Conservation (phyloP, 2,113 vertebrate species). For the Callocephalon fimbriatum region DNA sequence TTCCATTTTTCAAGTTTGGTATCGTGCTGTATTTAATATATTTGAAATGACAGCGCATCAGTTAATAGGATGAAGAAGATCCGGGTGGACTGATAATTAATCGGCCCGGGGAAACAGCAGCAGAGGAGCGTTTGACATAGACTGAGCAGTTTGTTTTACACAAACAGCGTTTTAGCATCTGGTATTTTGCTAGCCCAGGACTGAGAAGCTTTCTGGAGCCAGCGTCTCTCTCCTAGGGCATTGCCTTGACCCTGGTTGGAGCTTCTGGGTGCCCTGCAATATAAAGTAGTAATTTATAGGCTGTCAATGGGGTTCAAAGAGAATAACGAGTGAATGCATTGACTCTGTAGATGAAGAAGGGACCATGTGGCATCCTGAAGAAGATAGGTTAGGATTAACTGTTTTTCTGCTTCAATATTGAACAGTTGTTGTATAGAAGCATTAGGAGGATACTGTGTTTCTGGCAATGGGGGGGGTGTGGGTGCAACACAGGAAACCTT, state of each 20-base stretch:
- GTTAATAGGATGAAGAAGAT: background rate
- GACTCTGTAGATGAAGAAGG: background rate
- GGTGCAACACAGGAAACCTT: background rate
- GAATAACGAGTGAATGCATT: background rate
- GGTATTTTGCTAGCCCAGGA: background rate
- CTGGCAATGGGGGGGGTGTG: rapidly evolving
- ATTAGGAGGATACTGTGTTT: background rate
- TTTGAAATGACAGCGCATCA: background rate
- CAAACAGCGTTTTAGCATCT: background rate
- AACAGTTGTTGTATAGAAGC: background rate
- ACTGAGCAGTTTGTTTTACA: background rate
- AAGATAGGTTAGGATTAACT: background rate
- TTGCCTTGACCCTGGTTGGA: background rate
- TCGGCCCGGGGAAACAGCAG: background rate
- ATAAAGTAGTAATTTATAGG: background rate
- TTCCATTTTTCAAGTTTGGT: background rate
- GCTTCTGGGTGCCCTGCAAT: background rate
- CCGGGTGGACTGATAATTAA: background rate
- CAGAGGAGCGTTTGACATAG: background rate
- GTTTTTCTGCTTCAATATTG: background rate
- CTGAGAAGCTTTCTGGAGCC: background rate
- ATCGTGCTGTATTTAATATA: background rate
- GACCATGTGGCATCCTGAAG: background rate
- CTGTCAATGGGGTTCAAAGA: background rate
- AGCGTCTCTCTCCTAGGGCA: rapidly evolving